Base-by-base conservation (phyloP, 1,140 invertebrate genomes). In the Drosophila auraria region DNA sequence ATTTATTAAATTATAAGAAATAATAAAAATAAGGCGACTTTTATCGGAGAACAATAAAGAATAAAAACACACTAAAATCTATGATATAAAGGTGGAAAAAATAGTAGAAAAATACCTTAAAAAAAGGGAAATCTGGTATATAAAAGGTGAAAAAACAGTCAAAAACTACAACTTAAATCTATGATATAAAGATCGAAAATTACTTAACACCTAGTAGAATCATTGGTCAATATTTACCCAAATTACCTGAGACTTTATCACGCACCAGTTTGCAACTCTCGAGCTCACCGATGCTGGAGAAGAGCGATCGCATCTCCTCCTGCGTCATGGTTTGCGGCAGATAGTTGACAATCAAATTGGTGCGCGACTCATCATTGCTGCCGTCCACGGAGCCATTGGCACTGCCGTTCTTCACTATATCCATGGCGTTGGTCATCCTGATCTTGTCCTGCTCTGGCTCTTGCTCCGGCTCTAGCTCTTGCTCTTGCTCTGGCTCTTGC, bases 321-420 rank as follows among this genome's bases (percentile, higher is more conserved):
- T 98, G 97, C 42, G 96, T 97, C 97, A 98, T 98, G 54, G 96
- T 97, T 94, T 98, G 97, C 69, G 97, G 97, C 83, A 98, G 94
- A 94, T 98, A 98, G 93, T 98, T 98, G 73, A 98, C 97, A 84
- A 98, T 98, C 79, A 98, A 94, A 94, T 98, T 98, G 73, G 96
- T 96, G 92, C 94, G 95, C 57, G 94, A 95, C 91, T 95, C 92
- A 82, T 93, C 92, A 74, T 91, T 91, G 78, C 83, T 94, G 89
- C 94, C 94, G 80, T 95, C 94, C 64, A 94, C 93, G 68, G 94
- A 94, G 73, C 94, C 94, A 64, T 94, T 93, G 92, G 94, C 94
- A 93, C 94, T 94, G 90, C 94, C 94, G 93, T 95, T 95, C 93
- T 94, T 91, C 11, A 92, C 91, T 20, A 91, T 92, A 27, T 92